Evolutionary conservation across 1,140 invertebrate species (phyloP).

Genomic region (Elymnias hypermnestra): DNA sequence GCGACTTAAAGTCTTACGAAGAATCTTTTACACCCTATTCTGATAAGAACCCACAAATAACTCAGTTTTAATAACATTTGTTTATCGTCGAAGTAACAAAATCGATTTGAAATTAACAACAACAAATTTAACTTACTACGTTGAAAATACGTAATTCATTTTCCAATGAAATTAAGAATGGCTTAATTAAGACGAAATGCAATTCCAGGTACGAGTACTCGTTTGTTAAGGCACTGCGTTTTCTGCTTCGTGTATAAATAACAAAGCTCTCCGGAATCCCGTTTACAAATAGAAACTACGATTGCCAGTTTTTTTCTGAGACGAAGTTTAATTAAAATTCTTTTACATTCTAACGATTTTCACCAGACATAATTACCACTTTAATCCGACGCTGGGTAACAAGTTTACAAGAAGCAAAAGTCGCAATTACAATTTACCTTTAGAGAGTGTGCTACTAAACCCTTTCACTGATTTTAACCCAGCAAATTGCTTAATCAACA

Average conservation of each 20-base stretch:
- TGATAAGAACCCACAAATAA: too few relatives aligned
- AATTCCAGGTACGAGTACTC: too few relatives aligned
- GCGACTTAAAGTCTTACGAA: too few relatives aligned
- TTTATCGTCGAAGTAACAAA: too few relatives aligned
- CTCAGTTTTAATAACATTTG: too few relatives aligned
- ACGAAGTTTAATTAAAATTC: conserved; percentile 6
- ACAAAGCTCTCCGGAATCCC: neutral
- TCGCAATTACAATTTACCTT: neutral
- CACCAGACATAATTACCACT: neutral
- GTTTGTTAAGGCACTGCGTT: too few relatives aligned
- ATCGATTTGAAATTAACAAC: too few relatives aligned
- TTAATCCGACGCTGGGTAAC: neutral
- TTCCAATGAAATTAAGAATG: too few relatives aligned
- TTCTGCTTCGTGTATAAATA: neutral
- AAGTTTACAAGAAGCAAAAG: neutral
- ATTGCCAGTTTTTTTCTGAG: neutral
- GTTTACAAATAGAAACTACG: neutral
- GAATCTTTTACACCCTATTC: too few relatives aligned
- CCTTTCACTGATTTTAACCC: neutral
- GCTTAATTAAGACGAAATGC: too few relatives aligned
- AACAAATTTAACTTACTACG: too few relatives aligned
- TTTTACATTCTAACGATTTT: conserved; percentile 3
- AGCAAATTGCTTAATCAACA: neutral
- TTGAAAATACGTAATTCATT: too few relatives aligned
- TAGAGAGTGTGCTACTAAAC: neutral